Percentiles rank a stretch among this genome's conserved stretches.
Evolutionary conservation across 2,113 vertebrate genomes (phyloP).

Genomic region (Stigmatopora nigra): DNA sequence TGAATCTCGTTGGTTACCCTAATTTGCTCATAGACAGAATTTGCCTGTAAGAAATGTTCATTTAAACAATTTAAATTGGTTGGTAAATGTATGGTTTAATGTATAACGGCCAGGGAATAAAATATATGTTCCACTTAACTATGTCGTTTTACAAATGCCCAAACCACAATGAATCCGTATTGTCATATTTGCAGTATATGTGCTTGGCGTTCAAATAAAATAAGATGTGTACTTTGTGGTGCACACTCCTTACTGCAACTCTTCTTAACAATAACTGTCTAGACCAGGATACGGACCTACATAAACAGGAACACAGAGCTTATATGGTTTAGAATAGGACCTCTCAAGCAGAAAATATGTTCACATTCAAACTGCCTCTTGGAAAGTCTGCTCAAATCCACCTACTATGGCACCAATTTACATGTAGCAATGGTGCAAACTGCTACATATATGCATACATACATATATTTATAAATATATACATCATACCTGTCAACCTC

Average conservation of each 20-base stretch:
- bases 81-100: too few relatives aligned
- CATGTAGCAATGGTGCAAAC: neutral
- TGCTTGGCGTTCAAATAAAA: neutral
- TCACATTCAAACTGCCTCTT: neutral
- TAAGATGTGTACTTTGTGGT: slow-evolving; percentile 8
- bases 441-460: too few relatives aligned
- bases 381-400: neutral
- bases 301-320: slow-evolving; percentile 47
- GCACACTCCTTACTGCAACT: slow-evolving; percentile 9
- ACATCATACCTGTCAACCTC: too few relatives aligned
- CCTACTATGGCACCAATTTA: neutral
- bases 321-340: slow-evolving; percentile 35
- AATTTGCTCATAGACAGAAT: too few relatives aligned
- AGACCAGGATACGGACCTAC: slow-evolving; percentile 31
- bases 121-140: neutral
- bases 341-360: slow-evolving; percentile 26
- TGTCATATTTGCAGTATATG: neutral
- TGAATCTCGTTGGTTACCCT: too few relatives aligned
- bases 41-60: too few relatives aligned
- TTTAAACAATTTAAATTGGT: too few relatives aligned
- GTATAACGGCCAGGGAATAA: too few relatives aligned
- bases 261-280: slow-evolving; percentile 34
- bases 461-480: too few relatives aligned
- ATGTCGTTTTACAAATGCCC: neutral
- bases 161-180: neutral